Evolutionary conservation across 2,888 invertebrate genomes (phyloP), one percentile per base, ranked within the genome.

Genomic region (Tanypteryx hageni): DNA sequence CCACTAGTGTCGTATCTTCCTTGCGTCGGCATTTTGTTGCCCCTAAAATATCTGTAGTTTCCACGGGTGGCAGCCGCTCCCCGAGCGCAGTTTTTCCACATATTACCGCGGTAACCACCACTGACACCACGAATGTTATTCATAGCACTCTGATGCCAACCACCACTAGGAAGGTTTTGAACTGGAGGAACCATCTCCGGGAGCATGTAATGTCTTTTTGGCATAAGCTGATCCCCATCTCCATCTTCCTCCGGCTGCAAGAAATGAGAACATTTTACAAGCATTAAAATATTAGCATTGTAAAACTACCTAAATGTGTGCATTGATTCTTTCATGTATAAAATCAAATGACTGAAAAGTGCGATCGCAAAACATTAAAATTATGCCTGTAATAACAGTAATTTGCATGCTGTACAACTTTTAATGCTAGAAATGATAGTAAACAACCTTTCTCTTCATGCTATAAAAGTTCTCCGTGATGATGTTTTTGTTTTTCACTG

Each of bases 401-500:
- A 9, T 8, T 13, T 27, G 0, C 27, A 58, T 27, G 59, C 22
- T 61, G 0, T 18, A 27, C 16, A 16, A 82, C 8, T 18, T 10
- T 44, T 8, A 86, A 86, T 61, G 61, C 22, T 61, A 11, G 61
- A 31, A 86, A 58, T 27, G 14, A 85, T 27, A 16, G 58, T 61
- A 31, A 61, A 58, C 64, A 64, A 89, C 89, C 89, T 89, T 68
- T 18, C 89, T 89, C 89, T 89, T 89, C 68, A 89, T 56, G 4
- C 61, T 61, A n/a, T 89, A 89, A 68, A 64, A 89, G 64, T 89
- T 68, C 61, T 89, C 89, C 89, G 64, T 89, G n/a, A 64, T 44
- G n/a, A 64, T 44, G 64, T 18, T 56, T 64, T 59, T 89, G 89
- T 56, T 68, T 27, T 44, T 44, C 64, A 89, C 61, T n/a, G 57